A percentile compares a stretch with the other conserved stretches of the same genome.
Evolutionary conservation across 1,140 invertebrate species (phyloP).

Genomic region (Brachionus asplanchnoidis): DNA sequence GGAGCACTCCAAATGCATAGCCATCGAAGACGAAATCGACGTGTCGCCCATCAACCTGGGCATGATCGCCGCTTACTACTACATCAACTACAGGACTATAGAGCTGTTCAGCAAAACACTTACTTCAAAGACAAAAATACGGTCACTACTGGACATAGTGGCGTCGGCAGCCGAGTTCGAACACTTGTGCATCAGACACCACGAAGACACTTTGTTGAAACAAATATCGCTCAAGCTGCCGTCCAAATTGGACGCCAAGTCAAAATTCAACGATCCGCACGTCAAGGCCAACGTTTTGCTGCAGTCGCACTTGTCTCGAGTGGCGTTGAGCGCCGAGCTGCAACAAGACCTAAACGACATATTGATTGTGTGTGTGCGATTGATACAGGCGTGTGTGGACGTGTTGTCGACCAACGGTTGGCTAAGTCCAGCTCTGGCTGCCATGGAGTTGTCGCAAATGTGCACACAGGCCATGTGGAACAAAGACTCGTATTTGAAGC

Average conservation of each 20-base stretch:
- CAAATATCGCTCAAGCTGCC: slow-evolving; percentile 70
- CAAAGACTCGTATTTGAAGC: slow-evolving; percentile 93
- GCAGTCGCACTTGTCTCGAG: slow-evolving; percentile 86
- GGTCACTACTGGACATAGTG: slow-evolving; percentile 93
- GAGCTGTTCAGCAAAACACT: slow-evolving; percentile 94
- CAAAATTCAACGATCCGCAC: slow-evolving; percentile 85
- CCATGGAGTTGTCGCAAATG: slow-evolving; percentile 99
- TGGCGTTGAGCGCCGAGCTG: slow-evolving; percentile 76
- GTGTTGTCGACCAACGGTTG: slow-evolving; percentile 95
- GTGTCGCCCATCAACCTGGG: slow-evolving; percentile 90
- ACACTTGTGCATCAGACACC: slow-evolving; percentile 83
- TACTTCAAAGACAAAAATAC: slow-evolving; percentile 93
- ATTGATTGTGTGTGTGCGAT: slow-evolving; percentile 68
- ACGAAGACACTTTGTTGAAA: slow-evolving; percentile 81
- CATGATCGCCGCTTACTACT: slow-evolving; percentile 99
- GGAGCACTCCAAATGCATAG: slow-evolving; percentile 95
- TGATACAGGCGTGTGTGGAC: slow-evolving; percentile 98
- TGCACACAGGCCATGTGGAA: slow-evolving; percentile 99
- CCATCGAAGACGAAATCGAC: slow-evolving; percentile 96
- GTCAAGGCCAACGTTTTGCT: slow-evolving; percentile 91
- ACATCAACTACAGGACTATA: slow-evolving; percentile 98
- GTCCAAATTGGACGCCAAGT: slow-evolving; percentile 68
- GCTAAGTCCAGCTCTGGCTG: slow-evolving; percentile 91
- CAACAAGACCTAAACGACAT: slow-evolving; percentile 92
- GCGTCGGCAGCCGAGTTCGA: slow-evolving; percentile 95